Evolutionary conservation across 2,888 invertebrate genomes (phyloP).

Genomic region (Chrysodeixis includens): DNA sequence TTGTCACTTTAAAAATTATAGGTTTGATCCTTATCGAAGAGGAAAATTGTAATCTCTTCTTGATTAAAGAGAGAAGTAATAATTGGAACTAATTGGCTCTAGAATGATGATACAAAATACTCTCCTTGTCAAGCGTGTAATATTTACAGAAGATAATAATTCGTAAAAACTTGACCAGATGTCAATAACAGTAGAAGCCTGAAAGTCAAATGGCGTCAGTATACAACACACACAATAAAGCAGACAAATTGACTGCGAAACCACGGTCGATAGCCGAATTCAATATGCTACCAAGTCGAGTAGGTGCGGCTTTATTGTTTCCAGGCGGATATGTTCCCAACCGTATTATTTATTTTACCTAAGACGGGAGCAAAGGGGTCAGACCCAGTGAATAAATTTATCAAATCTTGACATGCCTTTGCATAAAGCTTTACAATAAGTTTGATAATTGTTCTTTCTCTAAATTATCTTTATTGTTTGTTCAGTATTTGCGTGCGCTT

Average conservation of each 20-base stretch:
- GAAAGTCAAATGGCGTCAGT: constrained; percentile 68
- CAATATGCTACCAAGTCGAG: constrained; percentile 72
- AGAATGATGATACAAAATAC: constrained; percentile 14
- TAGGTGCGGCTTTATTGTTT: constrained; percentile 81
- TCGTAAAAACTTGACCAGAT: constrained; percentile 60
- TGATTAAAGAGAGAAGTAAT: neutral
- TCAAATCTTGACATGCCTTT: constrained; percentile 9
- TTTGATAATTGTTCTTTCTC: constrained; percentile 19
- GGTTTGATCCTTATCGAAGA: neutral
- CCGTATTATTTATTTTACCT: constrained; percentile 59
- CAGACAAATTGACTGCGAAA: constrained; percentile 84
- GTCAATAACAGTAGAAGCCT: constrained; percentile 61
- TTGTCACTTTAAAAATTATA: neutral
- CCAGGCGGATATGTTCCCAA: constrained; percentile 73
- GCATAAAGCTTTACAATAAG: constrained; percentile 13
- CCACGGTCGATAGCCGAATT: constrained; percentile 73
- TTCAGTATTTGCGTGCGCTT: too few species aligned
- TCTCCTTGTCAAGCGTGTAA: neutral
- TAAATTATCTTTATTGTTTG: constrained; percentile 13
- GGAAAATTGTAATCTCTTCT: neutral
- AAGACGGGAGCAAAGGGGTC: constrained; percentile 35
- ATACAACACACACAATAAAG: constrained; percentile 80
- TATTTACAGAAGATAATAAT: constrained; percentile 38
- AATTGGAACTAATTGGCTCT: constrained; percentile 12
- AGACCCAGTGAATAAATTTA: constrained; percentile 10